Evolutionary conservation across 2,113 vertebrate genomes (phyloP), one percentile per base, ranked within the genome.

Genomic region (Argyrosomus japonicus): DNA sequence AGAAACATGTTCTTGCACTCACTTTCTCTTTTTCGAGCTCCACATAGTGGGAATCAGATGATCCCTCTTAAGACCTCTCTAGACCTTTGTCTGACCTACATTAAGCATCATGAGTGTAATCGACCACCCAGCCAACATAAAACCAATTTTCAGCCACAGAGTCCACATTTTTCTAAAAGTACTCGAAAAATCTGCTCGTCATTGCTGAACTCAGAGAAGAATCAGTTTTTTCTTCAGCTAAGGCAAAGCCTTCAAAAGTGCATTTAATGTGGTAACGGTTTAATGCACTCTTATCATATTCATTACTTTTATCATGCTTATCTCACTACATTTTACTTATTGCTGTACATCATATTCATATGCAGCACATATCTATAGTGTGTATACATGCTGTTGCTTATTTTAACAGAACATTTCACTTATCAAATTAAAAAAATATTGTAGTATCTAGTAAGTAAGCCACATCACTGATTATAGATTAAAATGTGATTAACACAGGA

Each of bases 61-160:
- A 87, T 69, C 47, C 64, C 76, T 86, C 68, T 84, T 65, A 15
- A 80, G 60, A 75, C 64, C 61, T 53, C 50, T 70, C 36, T 58
- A 77, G 80, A 85, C 77, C 73, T 79, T 77, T 74, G 71, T 60
- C 75, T 86, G 84, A 84, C 82, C 83, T 74, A 79, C 76, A 72
- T 78, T 81, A 73, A 84, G 77, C 48, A 72, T 68, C 70, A 70
- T 40, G 73, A 87, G 80, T 78, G 68, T 84, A 86, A 88, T 88
- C 65, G 75, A 89, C 83, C 81, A 84, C 36, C 32, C 17, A 65
- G 73, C 51, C 75, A 25, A 85, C 43, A 75, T 69, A 83, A 77
- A 88, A 84, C 47, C 50, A 71, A 82, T 84, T 89, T 85, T 83
- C 53, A 32, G 57, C 36, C 2, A 9, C 36, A 9, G 6, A 43